These are phyloP conservation scores for Gorsachius magnificus DNA, from an alignment of 2,797 vertebrate species.

Conservation along the genomic window DNA sequence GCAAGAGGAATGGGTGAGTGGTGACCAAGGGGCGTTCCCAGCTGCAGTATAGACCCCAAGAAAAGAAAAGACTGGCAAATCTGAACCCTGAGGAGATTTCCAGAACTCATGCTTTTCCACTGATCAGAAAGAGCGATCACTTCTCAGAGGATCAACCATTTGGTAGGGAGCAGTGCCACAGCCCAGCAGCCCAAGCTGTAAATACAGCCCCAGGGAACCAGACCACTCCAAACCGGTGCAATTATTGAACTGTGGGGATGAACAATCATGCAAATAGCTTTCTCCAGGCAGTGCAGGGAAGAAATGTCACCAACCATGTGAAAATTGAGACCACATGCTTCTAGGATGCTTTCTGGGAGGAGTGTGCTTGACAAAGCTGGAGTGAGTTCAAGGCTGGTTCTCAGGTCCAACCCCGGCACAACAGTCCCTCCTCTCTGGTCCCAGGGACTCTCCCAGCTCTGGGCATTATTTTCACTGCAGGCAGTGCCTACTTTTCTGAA, in stretches of 20 bases:
- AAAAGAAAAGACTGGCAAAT: not conserved
- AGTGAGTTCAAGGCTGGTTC: not conserved
- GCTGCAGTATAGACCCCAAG: not conserved
- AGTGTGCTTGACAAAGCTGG: not conserved
- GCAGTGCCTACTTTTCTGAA: not conserved
- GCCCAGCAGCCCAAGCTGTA: not conserved
- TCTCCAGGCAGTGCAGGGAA: not conserved
- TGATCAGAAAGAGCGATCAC: not conserved
- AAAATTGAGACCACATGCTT: constrained; percentile 1
- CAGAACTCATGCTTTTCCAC: not conserved
- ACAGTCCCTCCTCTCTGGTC: not conserved
- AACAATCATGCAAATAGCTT: not conserved
- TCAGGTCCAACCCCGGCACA: not conserved
- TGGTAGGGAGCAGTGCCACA: rapidly evolving
- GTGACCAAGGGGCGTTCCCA: not conserved
- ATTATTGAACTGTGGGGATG: not conserved
- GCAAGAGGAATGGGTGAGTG: not conserved
- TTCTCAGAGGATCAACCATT: not conserved
- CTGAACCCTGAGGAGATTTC: not conserved
- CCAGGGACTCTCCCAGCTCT: not conserved
- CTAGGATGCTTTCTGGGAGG: not conserved
- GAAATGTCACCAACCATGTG: not conserved
- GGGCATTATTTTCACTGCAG: not conserved
- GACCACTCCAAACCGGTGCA: not conserved
- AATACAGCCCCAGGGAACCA: not conserved